These are phyloP conservation scores for Artemisiospiza belli DNA, from an alignment of 2,113 vertebrate genomes.

Conservation along the genomic window DNA sequence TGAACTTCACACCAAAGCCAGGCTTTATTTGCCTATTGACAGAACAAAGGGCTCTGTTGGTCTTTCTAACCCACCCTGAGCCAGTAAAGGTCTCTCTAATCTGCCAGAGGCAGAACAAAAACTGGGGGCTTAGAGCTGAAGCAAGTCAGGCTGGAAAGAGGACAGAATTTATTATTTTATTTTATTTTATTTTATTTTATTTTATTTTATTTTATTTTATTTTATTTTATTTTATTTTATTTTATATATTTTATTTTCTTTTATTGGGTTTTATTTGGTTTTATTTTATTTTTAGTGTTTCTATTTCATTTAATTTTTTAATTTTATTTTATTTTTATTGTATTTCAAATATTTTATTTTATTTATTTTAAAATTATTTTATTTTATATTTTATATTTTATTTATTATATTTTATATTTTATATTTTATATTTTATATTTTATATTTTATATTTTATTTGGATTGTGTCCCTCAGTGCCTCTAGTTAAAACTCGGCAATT, in stretches of 20 bases:
- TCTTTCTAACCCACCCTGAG: constrained; percentile 7
- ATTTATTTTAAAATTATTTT: too few species aligned
- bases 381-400: too few species aligned
- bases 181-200: too few species aligned
- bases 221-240: too few species aligned
- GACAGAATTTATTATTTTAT: neutral
- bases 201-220: neutral
- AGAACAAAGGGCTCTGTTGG: neutral
- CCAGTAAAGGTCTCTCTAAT: constrained; percentile 43
- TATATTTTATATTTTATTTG: neutral
- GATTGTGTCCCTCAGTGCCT: neutral
- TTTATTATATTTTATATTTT: too few species aligned
- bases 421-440: too few species aligned
- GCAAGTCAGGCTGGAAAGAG: neutral
- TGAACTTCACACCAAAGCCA: constrained; percentile 44
- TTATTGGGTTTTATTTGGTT: too few species aligned
- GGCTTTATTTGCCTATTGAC: constrained; percentile 39
- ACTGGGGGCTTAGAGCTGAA: neutral
- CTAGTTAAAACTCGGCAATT: neutral
- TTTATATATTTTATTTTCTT: too few species aligned
- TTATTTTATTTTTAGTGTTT: neutral
- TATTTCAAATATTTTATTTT: too few species aligned
- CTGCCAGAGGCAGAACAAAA: constrained; percentile 2
- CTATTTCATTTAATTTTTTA: too few species aligned
- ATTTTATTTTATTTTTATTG: neutral